These are phyloP conservation scores for Mayetiola destructor DNA, from an alignment of 2,888 invertebrate genomes.

Conservation along the genomic window DNA sequence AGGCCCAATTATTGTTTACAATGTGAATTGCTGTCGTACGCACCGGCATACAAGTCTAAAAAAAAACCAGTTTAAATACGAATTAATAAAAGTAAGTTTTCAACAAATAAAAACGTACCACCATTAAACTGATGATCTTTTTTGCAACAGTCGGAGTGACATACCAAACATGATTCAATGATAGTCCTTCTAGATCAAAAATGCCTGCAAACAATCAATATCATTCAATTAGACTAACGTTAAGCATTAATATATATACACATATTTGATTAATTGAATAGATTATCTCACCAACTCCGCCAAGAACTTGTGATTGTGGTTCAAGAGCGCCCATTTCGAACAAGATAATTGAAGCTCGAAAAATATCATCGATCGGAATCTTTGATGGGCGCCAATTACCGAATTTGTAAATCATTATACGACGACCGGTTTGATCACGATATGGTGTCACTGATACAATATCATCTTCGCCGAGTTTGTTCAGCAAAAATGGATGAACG, in stretches of 20 bases:
- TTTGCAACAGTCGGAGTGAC: constrained; percentile 55
- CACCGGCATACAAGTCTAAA: constrained; percentile 57
- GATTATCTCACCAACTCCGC: constrained; percentile 44
- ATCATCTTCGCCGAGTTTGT: constrained; percentile 49
- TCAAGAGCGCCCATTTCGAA: constrained; percentile 62
- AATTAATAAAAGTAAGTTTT: neutral
- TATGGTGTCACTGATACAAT: constrained; percentile 61
- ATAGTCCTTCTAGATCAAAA: constrained; percentile 57
- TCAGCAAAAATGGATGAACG: constrained; percentile 48
- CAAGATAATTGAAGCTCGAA: constrained; percentile 53
- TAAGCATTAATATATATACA: neutral
- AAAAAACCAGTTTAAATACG: constrained; percentile 18
- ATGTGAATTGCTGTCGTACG: constrained; percentile 61
- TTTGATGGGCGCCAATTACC: constrained; percentile 61
- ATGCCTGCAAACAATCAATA: constrained; percentile 29
- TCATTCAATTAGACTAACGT: neutral
- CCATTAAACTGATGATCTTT: constrained; percentile 52
- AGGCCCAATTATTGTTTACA: constrained; percentile 67
- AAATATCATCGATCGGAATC: constrained; percentile 50
- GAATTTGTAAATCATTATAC: constrained; percentile 56
- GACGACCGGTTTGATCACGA: constrained; percentile 55
- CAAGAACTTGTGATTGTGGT: constrained; percentile 57
- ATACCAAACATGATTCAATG: constrained; percentile 56
- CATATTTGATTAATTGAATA: neutral
- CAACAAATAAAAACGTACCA: constrained; percentile 39